phyloP scores from a whole-genome alignment of 2,797 vertebrate genomes.

The Cirrhinus molitorella region DNA sequence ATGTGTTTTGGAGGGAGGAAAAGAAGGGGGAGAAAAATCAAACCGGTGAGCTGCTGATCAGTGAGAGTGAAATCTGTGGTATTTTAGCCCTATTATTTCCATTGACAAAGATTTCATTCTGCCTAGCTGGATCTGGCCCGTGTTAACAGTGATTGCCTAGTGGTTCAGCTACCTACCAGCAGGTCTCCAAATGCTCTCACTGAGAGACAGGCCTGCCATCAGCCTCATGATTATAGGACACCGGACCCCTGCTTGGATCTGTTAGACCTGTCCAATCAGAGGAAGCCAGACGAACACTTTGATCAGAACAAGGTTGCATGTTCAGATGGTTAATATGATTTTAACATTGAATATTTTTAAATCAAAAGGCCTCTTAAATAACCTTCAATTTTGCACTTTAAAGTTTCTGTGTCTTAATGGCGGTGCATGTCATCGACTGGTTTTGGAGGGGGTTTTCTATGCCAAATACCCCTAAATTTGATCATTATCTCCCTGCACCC shows the following conservation, averaged over 20 bases:
- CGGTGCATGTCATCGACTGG: too few relatives aligned
- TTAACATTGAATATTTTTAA: slow-evolving; percentile 5
- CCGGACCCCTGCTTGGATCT: slow-evolving; percentile 34
- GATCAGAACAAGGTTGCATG: slow-evolving; percentile 26
- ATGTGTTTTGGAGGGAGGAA: neutral
- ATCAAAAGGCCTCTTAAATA: slow-evolving; percentile 9
- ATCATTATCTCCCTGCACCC: neutral
- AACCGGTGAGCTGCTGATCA: slow-evolving; percentile 34
- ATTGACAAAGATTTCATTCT: slow-evolving; percentile 46
- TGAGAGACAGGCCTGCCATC: slow-evolving; percentile 51
- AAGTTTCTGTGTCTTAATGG: neutral
- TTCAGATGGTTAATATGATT: slow-evolving; percentile 17
- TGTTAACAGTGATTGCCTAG: slow-evolving; percentile 43
- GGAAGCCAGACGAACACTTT: slow-evolving; percentile 22
- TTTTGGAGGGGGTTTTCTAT: neutral
- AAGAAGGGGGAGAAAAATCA: neutral
- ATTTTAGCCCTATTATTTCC: slow-evolving; percentile 54
- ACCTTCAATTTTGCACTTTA: neutral
- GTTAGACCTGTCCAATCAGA: slow-evolving; percentile 45
- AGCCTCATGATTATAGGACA: slow-evolving; percentile 55
- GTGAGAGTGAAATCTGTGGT: slow-evolving; percentile 19
- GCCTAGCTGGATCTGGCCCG: slow-evolving; percentile 23
- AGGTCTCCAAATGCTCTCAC: slow-evolving; percentile 41
- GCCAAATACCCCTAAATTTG: neutral
- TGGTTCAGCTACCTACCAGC: slow-evolving; percentile 37